A percentile compares a stretch with the other conserved stretches of the same genome.
These are phyloP conservation scores for Cheilosia soror DNA, from an alignment of 2,888 invertebrate species.

Conservation along the genomic window DNA sequence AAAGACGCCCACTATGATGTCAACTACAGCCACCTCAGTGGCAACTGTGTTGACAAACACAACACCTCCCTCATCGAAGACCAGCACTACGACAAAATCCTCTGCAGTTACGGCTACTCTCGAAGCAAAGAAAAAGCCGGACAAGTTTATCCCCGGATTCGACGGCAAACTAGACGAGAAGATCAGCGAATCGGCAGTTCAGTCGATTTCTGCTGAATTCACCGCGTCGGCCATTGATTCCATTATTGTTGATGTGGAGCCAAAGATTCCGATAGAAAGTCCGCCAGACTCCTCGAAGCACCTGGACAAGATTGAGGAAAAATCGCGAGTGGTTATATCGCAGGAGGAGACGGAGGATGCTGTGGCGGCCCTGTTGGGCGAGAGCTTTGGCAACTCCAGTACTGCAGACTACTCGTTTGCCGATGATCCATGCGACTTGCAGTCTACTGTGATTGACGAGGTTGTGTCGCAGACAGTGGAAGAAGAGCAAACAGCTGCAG, in stretches of 20 bases:
- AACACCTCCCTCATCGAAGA: conserved; percentile 65
- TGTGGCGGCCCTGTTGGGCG: conserved; percentile 93
- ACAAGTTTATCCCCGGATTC: conserved; percentile 88
- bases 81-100: conserved; percentile 7
- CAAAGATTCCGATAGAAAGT: conserved; percentile 83
- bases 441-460: conserved; percentile 82
- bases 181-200: conserved; percentile 91
- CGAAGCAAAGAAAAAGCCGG: conserved; percentile 84
- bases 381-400: conserved; percentile 90
- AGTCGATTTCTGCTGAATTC: conserved; percentile 88
- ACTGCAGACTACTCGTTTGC: conserved; percentile 83
- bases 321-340: conserved; percentile 92
- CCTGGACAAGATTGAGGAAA: conserved; percentile 88
- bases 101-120: conserved; percentile 77
- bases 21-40: conserved; percentile 77
- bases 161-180: conserved; percentile 88
- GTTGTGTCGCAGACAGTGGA: conserved; percentile 84
- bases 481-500: conserved; percentile 77
- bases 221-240: conserved; percentile 82
- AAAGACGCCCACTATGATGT: conserved; percentile 84
- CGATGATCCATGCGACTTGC: conserved; percentile 79
- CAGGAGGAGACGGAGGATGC: conserved; percentile 97
- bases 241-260: conserved; percentile 80
- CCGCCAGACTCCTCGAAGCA: conserved; percentile 82
- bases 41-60: conserved; percentile 28